Conservation (phyloP, 2,888 invertebrate species). For the Elaeidobius kamerunicus region DNA sequence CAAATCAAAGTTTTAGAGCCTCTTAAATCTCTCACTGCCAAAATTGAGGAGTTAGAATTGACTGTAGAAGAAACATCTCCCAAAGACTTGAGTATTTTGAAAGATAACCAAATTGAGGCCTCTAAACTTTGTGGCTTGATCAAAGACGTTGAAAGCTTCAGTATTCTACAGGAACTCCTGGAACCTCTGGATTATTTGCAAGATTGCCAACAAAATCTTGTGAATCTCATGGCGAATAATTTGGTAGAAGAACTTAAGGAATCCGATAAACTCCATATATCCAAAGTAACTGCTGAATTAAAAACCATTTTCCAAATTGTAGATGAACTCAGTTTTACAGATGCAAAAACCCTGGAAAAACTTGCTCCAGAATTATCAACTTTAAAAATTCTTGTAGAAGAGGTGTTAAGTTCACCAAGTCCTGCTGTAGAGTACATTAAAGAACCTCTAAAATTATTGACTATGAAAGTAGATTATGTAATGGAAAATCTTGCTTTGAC, state of each 20-base stretch:
- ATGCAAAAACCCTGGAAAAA: background rate
- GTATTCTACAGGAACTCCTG: conserved; percentile 16
- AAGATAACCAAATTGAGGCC: conserved; percentile 23
- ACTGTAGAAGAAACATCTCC: background rate
- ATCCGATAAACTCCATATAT: conserved; percentile 10
- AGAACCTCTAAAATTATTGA: conserved; percentile 33
- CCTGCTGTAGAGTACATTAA: conserved; percentile 28
- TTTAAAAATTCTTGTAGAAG: conserved; percentile 5
- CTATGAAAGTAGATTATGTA: conserved; percentile 31
- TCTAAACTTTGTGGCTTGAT: conserved; percentile 28
- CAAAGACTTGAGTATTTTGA: conserved; percentile 18
- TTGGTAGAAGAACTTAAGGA: conserved; percentile 18
- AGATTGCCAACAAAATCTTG: conserved; percentile 30
- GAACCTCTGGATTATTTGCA: conserved; percentile 33
- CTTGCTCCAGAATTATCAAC: conserved; percentile 1
- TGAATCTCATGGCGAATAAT: conserved; percentile 21
- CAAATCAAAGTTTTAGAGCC: conserved; percentile 27
- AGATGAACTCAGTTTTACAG: conserved; percentile 15
- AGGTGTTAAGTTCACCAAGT: conserved; percentile 5
- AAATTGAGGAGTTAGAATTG: conserved; percentile 32
- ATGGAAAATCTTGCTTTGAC: background rate
- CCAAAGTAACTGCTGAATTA: conserved; percentile 13
- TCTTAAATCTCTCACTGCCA: conserved; percentile 35
- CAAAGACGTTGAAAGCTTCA: conserved; percentile 22
- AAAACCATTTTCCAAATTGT: conserved; percentile 22